Evolutionary conservation across 2,888 invertebrate species (phyloP), one percentile per base, ranked within the genome.

Genomic region (Drosophila cognata): DNA sequence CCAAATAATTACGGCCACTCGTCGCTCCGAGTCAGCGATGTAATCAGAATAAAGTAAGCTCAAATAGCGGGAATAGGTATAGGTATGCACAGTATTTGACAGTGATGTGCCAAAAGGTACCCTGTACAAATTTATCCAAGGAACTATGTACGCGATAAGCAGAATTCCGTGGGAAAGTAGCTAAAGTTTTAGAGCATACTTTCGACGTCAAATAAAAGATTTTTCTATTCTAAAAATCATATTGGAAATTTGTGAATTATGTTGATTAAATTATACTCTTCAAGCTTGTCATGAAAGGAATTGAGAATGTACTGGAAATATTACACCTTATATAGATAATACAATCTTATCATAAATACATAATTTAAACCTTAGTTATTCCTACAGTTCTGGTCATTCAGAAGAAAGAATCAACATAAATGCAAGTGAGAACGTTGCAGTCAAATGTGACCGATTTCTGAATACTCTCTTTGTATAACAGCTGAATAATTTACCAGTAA

Each of bases 1-100:
- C 74, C 69, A 65, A 76, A 85, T 89, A 85, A 89, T 89, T 85
- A 87, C 84, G 81, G 77, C 66, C 72, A 81, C 82, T 76, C 79
- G 72, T 71, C 68, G 74, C 46, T 57, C 52, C 67, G 71, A 70
- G 72, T 76, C 77, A 62, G 70, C 81, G 89, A 75, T 87, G 81
- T 86, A 87, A 87, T 89, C 87, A 87, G 81, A 81, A 71, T 79
- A 72, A 64, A 75, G 46, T 52, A 48, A 53, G 41, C 18, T 56
- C 35, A 18, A 56, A 33, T 13, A 43, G 62, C 58, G 29, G 48
- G 41, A 53, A 58, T 21, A 33, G n/a, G 29, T 36, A 21, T 21
- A 21, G 21, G 21, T 64, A 46, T 55, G 28, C 29, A 5, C 6
- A 25, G 6, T 1, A 57, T 38, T 41, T 13, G 13, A 28, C 13